Evolutionary conservation across 2,797 vertebrate genomes (phyloP), one percentile per base, ranked within the genome.

Genomic region (Rhodeus uyekii): DNA sequence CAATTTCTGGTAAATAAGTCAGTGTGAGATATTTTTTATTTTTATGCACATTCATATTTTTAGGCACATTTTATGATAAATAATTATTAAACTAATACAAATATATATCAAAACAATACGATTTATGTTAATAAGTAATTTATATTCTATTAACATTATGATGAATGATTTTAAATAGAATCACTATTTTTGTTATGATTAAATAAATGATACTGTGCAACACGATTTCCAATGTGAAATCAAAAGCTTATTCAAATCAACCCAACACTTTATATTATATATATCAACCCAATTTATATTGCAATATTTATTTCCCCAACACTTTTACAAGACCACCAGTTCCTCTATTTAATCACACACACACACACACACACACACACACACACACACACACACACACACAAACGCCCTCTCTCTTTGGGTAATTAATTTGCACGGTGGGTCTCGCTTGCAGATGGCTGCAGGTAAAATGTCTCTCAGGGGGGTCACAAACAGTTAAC

Each of bases 381-480:
- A 38, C 29, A 48, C 32, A 5, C 61, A 63, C 4, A 16, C 14
- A 34, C 18, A 12, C 42, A 36, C 44, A 76, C 19, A 82, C 24
- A 67, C 32, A 68, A 5, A 58, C 27, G 2, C n/a, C 8, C 46
- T 32, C 46, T 34, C 72, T 65, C 46, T 81, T 12, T 50, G 14
- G 36, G 65, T 78, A 78, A 77, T 83, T 83, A 63, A 83, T 69
- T 78, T 83, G 75, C 81, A 77, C 81, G 13, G 73, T 78, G 81
- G 67, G 75, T 83, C 64, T 83, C 53, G n/a, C 36, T 76, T 78
- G 65, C 84, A 85, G 80, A 82, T 82, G 80, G 84, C 84, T 38
- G n/a, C 67, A 82, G 84, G 74, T 82, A 82, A 53, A 78, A 85
- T 78, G 79, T 85, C 73, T 84, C 83, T 84, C 78, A 76, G 58